A percentile compares a stretch with the other conserved stretches of the same genome.
Evolutionary conservation across 2,797 vertebrate species (phyloP).

Genomic region (Kryptolebias ocellatus): DNA sequence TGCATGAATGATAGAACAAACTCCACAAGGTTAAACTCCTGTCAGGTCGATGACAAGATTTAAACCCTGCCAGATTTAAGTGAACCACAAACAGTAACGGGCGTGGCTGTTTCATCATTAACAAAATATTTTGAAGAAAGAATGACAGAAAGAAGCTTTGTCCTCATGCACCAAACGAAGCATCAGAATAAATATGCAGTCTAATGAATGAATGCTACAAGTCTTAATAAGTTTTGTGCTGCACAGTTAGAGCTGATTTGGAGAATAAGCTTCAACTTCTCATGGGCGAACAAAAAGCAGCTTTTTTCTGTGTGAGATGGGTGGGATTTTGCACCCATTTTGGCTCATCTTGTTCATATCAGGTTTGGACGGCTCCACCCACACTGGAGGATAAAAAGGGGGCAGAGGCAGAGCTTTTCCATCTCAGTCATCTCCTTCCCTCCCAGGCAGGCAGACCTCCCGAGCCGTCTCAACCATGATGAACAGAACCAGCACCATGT

Average conservation of each 20-base stretch:
- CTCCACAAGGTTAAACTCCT: conserved; percentile 14
- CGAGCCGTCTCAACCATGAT: conserved; percentile 32
- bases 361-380: conserved; percentile 28
- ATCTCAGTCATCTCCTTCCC: conserved; percentile 61
- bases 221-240: background rate
- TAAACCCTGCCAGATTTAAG: conserved; percentile 1
- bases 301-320: conserved; percentile 17
- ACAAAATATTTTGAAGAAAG: background rate
- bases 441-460: conserved; percentile 47
- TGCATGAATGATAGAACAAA: conserved; percentile 7
- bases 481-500: background rate
- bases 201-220: background rate
- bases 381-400: conserved; percentile 70
- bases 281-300: conserved; percentile 21
- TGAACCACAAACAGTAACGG: conserved; percentile 2
- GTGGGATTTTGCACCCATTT: conserved; percentile 19
- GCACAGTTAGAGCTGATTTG: background rate
- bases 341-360: conserved; percentile 41
- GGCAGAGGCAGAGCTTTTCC: conserved; percentile 20
- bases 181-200: background rate
- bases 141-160: background rate
- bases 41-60: conserved; percentile 7
- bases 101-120: conserved; percentile 5
- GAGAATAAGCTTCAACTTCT: conserved; percentile 12
- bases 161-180: background rate